phyloP scores from a whole-genome alignment of 1,140 invertebrate genomes.

The Scylla paramamosain region DNA sequence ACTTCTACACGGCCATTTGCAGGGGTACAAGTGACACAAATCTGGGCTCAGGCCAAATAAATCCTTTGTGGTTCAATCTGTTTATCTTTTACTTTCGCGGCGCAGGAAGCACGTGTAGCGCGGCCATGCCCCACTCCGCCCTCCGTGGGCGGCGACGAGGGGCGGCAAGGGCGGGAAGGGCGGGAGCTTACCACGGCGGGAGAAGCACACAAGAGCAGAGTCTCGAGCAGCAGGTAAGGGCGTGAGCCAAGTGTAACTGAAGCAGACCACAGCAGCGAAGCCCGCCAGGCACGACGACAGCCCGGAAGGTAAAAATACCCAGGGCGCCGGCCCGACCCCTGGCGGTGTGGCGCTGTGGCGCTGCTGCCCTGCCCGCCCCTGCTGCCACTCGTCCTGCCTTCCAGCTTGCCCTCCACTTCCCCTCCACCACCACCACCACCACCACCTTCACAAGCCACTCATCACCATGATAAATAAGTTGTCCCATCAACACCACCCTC shows the following conservation, averaged over 20 bases:
- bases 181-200: background rate
- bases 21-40: conserved; percentile 46
- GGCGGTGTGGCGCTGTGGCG: background rate
- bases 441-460: background rate
- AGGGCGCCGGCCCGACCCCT: conserved; percentile 54
- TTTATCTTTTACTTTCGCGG: conserved; percentile 63
- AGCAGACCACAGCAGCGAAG: conserved; percentile 58
- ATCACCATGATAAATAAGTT: background rate
- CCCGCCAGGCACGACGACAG: conserved; percentile 57
- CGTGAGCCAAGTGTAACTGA: conserved; percentile 72
- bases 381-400: background rate
- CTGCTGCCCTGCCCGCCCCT: background rate
- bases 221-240: conserved; percentile 69
- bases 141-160: background rate
- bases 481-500: background rate
- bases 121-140: background rate
- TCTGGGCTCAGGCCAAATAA: conserved; percentile 61
- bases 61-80: conserved; percentile 53
- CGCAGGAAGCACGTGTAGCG: background rate
- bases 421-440: background rate
- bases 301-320: conserved; percentile 66
- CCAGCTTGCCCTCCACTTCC: background rate
- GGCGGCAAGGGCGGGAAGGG: background rate
- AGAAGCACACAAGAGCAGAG: conserved; percentile 24
- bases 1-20: conserved; percentile 66